phyloP scores from a whole-genome alignment of 2,113 vertebrate species.

The Pyxicephalus adspersus region DNA sequence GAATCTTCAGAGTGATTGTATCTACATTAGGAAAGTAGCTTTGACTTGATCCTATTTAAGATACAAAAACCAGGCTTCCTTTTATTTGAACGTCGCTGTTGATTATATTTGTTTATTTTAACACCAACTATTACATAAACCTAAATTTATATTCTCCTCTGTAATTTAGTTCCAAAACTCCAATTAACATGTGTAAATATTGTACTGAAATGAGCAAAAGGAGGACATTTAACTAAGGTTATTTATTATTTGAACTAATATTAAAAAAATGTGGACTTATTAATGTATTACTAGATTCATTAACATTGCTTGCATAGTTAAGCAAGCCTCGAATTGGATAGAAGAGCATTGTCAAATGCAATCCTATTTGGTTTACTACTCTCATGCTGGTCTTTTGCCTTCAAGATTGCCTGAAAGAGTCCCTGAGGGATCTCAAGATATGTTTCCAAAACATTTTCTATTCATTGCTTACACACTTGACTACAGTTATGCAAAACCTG shows the following conservation, averaged over 20 bases:
- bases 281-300: constrained; percentile 1
- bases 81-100: too few relatives aligned
- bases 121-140: too few relatives aligned
- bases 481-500: constrained; percentile 52
- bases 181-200: too few relatives aligned
- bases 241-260: constrained; percentile 11
- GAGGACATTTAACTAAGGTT: neutral
- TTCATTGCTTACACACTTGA: constrained; percentile 53
- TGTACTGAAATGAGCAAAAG: too few relatives aligned
- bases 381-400: constrained; percentile 16
- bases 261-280: constrained; percentile 25
- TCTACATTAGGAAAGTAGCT: too few relatives aligned
- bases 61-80: too few relatives aligned
- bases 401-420: constrained; percentile 41
- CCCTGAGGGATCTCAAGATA: constrained; percentile 38
- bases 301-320: constrained; percentile 15
- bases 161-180: too few relatives aligned
- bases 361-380: constrained; percentile 46
- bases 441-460: constrained; percentile 49
- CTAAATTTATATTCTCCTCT: too few relatives aligned
- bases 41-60: too few relatives aligned
- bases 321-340: constrained; percentile 27
- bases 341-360: constrained; percentile 38
- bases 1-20: too few relatives aligned
- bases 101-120: too few relatives aligned